Percentiles rank a stretch among this genome's conserved stretches.
Evolutionary conservation across 1,140 invertebrate species (phyloP).

Genomic region (Cydia amplana): DNA sequence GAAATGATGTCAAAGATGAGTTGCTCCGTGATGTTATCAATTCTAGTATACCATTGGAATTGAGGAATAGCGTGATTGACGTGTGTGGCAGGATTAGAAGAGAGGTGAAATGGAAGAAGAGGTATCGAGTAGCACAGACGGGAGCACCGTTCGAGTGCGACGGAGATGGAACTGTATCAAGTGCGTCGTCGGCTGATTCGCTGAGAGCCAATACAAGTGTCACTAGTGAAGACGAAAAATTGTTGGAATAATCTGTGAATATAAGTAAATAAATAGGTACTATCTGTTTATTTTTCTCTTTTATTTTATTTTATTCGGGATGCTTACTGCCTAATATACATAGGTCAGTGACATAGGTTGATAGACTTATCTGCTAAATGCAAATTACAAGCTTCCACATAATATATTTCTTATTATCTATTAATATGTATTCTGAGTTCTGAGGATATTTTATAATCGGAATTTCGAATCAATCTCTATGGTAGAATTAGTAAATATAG

Average conservation of each 20-base stretch:
- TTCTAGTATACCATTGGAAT: constrained; percentile 60
- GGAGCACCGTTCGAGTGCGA: constrained; percentile 47
- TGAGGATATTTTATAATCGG: no score
- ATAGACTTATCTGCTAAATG: no score
- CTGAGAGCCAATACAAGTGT: constrained; percentile 1
- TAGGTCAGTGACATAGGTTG: no score
- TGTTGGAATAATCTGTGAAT: constrained; percentile 26
- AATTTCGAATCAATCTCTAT: no score
- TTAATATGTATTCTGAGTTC: no score
- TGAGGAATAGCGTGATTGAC: constrained; percentile 56
- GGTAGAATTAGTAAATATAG: no score
- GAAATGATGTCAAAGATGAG: constrained; percentile 49
- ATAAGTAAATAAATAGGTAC: constrained; percentile 20
- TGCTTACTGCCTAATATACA: no score
- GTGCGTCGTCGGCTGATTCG: not conserved
- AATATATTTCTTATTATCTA: no score
- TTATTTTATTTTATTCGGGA: no score
- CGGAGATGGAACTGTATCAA: not conserved
- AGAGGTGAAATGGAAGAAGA: constrained; percentile 54
- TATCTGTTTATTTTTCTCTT: not conserved
- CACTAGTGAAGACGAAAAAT: constrained; percentile 1
- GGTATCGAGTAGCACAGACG: constrained; percentile 50
- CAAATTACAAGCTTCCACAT: no score
- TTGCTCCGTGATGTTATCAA: constrained; percentile 62
- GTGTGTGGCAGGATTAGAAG: constrained; percentile 57